Evolutionary conservation across 2,797 vertebrate species (phyloP).

Genomic region (Pogonophryne albipinna): DNA sequence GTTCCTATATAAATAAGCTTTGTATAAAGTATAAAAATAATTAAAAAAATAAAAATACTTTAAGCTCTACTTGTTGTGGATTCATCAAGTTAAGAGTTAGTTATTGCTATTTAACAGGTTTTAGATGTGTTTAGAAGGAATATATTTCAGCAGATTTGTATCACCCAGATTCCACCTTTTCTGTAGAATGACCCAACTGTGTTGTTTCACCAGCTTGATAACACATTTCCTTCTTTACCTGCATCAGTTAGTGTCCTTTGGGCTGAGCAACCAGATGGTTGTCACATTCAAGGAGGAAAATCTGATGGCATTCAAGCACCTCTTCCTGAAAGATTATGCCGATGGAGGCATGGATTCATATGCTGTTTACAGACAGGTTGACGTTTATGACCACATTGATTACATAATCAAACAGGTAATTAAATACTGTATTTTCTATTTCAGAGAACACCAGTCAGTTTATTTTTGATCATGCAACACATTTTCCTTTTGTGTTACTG

Average conservation of each 20-base stretch:
- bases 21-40: too few relatives aligned
- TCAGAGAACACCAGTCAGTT: neutral
- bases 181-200: too few relatives aligned
- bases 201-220: neutral
- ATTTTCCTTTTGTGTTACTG: slow-evolving; percentile 25
- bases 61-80: too few relatives aligned
- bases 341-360: slow-evolving; percentile 86
- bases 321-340: slow-evolving; percentile 93
- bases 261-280: slow-evolving; percentile 98
- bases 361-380: slow-evolving; percentile 90
- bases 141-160: too few relatives aligned
- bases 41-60: too few relatives aligned
- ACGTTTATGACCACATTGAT: slow-evolving; percentile 91
- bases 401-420: slow-evolving; percentile 90
- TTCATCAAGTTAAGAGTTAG: too few relatives aligned
- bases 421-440: neutral
- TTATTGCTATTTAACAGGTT: too few relatives aligned
- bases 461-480: slow-evolving; percentile 9
- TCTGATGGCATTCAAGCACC: slow-evolving; percentile 92
- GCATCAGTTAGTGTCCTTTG: slow-evolving; percentile 92
- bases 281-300: slow-evolving; percentile 97
- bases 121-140: too few relatives aligned
- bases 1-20: too few relatives aligned
- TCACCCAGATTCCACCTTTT: too few relatives aligned
- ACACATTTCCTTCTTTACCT: neutral